Percentiles rank a stretch among this genome's conserved stretches.
Evolutionary conservation across 2,888 invertebrate genomes (phyloP).

Genomic region (Pandemis cinnamomeana): DNA sequence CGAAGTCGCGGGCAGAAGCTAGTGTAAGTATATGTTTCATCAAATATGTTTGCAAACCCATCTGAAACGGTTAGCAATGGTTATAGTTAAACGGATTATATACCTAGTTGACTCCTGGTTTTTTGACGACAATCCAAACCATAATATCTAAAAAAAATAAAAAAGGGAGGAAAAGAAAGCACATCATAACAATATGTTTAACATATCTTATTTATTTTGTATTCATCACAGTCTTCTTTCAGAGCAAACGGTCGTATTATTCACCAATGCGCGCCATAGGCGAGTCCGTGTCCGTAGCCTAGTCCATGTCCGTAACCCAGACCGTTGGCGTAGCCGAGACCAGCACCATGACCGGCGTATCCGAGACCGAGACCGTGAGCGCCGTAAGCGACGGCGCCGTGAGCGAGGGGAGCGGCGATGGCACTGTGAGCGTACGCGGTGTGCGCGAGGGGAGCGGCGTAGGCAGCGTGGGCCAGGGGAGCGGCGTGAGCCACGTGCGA

Average conservation of each 20-base stretch:
- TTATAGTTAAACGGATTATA: too few relatives aligned
- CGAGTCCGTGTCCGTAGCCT: conserved; percentile 27
- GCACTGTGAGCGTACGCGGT: conserved; percentile 24
- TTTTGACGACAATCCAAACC: too few relatives aligned
- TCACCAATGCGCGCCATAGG: conserved; percentile 32
- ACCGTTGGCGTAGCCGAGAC: conserved; percentile 26
- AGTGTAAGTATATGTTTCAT: too few relatives aligned
- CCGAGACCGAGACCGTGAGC: conserved; percentile 33
- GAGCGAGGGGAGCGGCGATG: conserved; percentile 20
- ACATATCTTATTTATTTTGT: conserved; percentile 16
- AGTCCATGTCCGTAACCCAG: conserved; percentile 16
- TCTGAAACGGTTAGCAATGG: too few relatives aligned
- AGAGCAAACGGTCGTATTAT: conserved; percentile 2
- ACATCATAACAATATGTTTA: not conserved
- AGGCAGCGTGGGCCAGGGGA: conserved; percentile 43
- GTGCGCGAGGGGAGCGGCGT: conserved; percentile 41
- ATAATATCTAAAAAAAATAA: not conserved
- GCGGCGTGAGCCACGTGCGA: conserved; percentile 25
- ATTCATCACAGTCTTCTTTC: conserved; percentile 25
- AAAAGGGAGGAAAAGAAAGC: not conserved
- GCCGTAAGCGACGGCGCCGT: conserved; percentile 20
- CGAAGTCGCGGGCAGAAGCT: too few relatives aligned
- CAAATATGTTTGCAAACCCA: too few relatives aligned
- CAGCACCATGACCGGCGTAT: not conserved
- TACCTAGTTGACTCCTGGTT: too few relatives aligned